A percentile compares a stretch with the other conserved stretches of the same genome.
Evolutionary conservation across 2,888 invertebrate species (phyloP).

Genomic region (Brachyopa scutellaris): DNA sequence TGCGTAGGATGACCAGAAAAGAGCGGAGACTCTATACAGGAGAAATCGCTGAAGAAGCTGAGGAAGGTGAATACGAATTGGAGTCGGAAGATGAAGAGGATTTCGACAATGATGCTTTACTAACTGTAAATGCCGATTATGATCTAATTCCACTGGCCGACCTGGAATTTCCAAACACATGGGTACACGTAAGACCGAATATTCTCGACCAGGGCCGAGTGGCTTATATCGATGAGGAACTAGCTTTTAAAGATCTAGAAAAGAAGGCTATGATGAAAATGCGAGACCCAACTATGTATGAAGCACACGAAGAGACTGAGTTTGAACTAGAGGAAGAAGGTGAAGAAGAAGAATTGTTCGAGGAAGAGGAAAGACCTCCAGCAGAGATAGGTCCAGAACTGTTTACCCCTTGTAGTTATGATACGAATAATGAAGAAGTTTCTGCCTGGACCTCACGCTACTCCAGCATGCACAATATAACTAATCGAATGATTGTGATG

Average conservation of each 20-base stretch:
- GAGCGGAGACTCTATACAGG: slow-evolving; percentile 83
- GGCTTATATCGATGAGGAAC: slow-evolving; percentile 88
- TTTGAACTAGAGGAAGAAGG: slow-evolving; percentile 74
- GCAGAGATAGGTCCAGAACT: slow-evolving; percentile 83
- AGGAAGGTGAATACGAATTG: slow-evolving; percentile 69
- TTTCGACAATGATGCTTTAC: slow-evolving; percentile 83
- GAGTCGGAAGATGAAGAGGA: slow-evolving; percentile 75
- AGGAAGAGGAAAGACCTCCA: slow-evolving; percentile 83
- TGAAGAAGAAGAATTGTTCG: slow-evolving; percentile 76
- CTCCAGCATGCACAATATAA: slow-evolving; percentile 85
- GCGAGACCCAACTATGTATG: slow-evolving; percentile 67
- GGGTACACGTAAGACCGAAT: slow-evolving; percentile 92
- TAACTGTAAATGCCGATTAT: slow-evolving; percentile 87
- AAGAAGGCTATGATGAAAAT: slow-evolving; percentile 73
- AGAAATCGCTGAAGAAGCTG: slow-evolving; percentile 75
- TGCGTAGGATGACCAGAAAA: slow-evolving; percentile 82
- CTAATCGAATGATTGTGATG: slow-evolving; percentile 86
- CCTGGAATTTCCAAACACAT: slow-evolving; percentile 87
- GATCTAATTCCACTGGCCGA: slow-evolving; percentile 87
- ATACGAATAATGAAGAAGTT: slow-evolving; percentile 76
- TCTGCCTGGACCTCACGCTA: slow-evolving; percentile 87
- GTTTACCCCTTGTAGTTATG: slow-evolving; percentile 75
- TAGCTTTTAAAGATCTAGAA: slow-evolving; percentile 78
- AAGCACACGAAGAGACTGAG: slow-evolving; percentile 78
- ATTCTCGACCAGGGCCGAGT: slow-evolving; percentile 91